Conservation (phyloP, 2,113 vertebrate genomes). For the Nannospalax galili region DNA sequence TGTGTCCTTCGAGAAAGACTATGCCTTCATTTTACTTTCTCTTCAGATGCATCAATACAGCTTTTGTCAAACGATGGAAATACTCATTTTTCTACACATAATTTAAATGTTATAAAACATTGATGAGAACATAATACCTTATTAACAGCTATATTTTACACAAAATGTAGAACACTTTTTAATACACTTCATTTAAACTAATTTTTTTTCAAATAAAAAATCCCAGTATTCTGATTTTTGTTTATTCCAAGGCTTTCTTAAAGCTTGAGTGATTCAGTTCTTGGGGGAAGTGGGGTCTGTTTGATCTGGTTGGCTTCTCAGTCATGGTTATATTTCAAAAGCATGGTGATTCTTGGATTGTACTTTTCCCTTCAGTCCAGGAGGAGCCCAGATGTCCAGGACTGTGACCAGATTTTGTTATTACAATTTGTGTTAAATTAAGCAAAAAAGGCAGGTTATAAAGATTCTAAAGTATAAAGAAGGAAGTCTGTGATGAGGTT, state of each 20-base stretch:
- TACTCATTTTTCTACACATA: slow-evolving; percentile 2
- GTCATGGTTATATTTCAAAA: neutral
- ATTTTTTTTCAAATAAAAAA: neutral
- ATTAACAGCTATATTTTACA: slow-evolving; percentile 43
- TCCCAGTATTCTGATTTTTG: slow-evolving; percentile 4
- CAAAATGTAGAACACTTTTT: slow-evolving; percentile 40
- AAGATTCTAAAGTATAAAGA: neutral
- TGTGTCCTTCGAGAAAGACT: slow-evolving; percentile 9
- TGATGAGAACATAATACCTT: slow-evolving; percentile 33
- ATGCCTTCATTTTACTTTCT: neutral
- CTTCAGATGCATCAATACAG: slow-evolving; percentile 13
- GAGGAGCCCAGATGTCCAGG: neutral
- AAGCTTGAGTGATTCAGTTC: slow-evolving; percentile 18
- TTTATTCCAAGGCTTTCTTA: slow-evolving; percentile 10
- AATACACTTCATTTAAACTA: slow-evolving; percentile 53
- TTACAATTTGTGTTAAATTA: slow-evolving; percentile 20
- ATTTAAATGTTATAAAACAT: slow-evolving; percentile 60
- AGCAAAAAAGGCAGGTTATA: neutral
- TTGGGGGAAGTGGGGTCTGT: neutral
- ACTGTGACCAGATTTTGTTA: slow-evolving; percentile 35
- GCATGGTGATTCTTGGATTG: neutral
- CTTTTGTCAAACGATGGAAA: slow-evolving; percentile 8
- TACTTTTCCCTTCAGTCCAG: neutral
- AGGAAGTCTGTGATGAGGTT: neutral
- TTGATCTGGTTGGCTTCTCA: slow-evolving; percentile 49